A percentile compares a stretch with the other conserved stretches of the same genome.
Evolutionary conservation across 2,888 invertebrate species (phyloP).

Genomic region (Aleiodes testaceus): DNA sequence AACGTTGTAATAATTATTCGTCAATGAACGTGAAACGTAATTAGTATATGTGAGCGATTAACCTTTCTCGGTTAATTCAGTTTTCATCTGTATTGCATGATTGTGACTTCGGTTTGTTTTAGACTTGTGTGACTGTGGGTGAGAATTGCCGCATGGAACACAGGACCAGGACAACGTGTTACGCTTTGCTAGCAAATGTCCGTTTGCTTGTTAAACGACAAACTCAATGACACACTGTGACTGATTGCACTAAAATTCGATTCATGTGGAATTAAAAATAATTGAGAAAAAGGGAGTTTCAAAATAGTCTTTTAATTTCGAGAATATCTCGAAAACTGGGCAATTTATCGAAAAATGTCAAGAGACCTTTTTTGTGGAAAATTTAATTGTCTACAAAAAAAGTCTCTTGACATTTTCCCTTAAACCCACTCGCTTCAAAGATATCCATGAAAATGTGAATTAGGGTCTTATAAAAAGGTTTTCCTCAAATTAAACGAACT

Average conservation of each 20-base stretch:
- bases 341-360: no score
- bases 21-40: slow-evolving; percentile 38
- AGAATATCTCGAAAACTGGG: no score
- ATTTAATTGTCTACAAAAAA: not conserved
- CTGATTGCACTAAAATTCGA: slow-evolving; percentile 16
- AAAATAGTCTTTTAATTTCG: no score
- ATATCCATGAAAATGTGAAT: no score
- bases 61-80: slow-evolving; percentile 9
- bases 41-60: slow-evolving; percentile 32
- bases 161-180: slow-evolving; percentile 35
- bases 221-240: slow-evolving; percentile 24
- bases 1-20: slow-evolving; percentile 37
- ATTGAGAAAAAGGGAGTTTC: not conserved
- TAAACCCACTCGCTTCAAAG: no score
- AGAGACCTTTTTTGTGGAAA: no score
- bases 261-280: not conserved
- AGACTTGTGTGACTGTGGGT: not conserved
- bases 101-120: not conserved
- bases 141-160: slow-evolving; percentile 1
- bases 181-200: slow-evolving; percentile 37
- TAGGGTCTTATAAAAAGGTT: no score
- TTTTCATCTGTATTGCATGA: slow-evolving; percentile 4
- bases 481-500: no score
- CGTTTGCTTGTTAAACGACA: slow-evolving; percentile 38
- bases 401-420: not conserved